These are phyloP conservation scores for Mormyrus proboscirostris DNA, from an alignment of 2,797 vertebrate species.

Conservation along the genomic window DNA sequence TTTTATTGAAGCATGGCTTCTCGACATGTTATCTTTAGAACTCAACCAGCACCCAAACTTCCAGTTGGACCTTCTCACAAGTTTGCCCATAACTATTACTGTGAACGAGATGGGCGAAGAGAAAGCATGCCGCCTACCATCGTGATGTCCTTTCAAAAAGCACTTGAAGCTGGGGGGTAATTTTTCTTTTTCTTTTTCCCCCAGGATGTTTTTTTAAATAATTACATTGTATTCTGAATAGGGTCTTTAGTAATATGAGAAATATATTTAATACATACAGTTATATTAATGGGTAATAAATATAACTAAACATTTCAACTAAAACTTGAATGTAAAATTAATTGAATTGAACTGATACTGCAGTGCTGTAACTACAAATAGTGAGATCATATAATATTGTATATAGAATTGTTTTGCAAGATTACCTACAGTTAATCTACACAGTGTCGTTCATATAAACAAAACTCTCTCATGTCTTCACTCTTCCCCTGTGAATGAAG, in stretches of 20 bases:
- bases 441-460: neutral
- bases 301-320: neutral
- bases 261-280: neutral
- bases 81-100: constrained; percentile 79
- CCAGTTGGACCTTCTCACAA: constrained; percentile 84
- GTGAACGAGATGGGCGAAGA: constrained; percentile 76
- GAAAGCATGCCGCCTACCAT: constrained; percentile 66
- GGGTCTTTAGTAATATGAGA: neutral
- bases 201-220: neutral
- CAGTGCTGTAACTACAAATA: neutral
- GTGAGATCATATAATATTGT: neutral
- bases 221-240: neutral
- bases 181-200: neutral
- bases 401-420: neutral
- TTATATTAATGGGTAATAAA: neutral
- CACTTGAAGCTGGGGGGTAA: constrained; percentile 56
- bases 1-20: neutral
- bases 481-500: constrained; percentile 42
- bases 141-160: constrained; percentile 72
- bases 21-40: constrained; percentile 51
- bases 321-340: neutral
- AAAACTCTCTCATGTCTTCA: neutral
- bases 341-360: neutral
- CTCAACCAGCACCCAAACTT: constrained; percentile 76
- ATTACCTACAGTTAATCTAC: neutral